Percentiles rank a stretch among this genome's conserved stretches.
These are phyloP conservation scores for Asarcornis scutulata DNA, from an alignment of 2,113 vertebrate species.

Conservation along the genomic window DNA sequence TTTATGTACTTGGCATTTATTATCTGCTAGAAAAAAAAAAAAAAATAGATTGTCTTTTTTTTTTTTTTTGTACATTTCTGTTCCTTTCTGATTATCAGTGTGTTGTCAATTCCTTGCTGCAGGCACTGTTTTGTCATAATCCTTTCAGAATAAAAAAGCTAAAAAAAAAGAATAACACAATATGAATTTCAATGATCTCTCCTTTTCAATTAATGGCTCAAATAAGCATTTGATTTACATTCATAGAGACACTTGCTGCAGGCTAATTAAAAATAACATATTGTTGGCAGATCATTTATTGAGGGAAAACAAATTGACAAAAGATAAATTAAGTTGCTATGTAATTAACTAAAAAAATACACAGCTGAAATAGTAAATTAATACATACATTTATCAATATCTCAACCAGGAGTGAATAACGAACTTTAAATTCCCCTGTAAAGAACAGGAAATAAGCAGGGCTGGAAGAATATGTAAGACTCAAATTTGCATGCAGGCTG, in stretches of 20 bases:
- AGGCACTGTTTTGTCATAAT: constrained; percentile 40
- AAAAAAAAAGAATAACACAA: background rate
- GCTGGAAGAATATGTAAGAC: background rate
- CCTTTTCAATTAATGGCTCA: constrained; percentile 50
- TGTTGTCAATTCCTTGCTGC: constrained; percentile 18
- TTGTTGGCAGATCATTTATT: constrained; percentile 65
- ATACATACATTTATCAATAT: constrained; percentile 50
- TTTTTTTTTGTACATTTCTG: constrained; percentile 3
- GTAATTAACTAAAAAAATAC: constrained; percentile 34
- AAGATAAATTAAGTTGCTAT: constrained; percentile 62
- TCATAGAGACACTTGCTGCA: constrained; percentile 12
- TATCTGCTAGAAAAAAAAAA: background rate
- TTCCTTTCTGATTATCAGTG: background rate
- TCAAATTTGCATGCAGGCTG: fast-evolving
- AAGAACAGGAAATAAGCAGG: background rate
- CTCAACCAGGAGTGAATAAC: background rate
- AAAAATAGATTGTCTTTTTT: background rate
- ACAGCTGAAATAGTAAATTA: constrained; percentile 41
- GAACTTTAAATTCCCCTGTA: background rate
- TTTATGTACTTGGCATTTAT: background rate
- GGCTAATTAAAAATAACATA: constrained; percentile 60
- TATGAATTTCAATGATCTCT: constrained; percentile 48
- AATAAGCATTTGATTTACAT: constrained; percentile 71
- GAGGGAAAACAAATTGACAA: constrained; percentile 64
- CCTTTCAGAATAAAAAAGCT: background rate